These are phyloP conservation scores for Neotoxoptera formosana DNA, from an alignment of 1,140 invertebrate genomes.

Conservation along the genomic window DNA sequence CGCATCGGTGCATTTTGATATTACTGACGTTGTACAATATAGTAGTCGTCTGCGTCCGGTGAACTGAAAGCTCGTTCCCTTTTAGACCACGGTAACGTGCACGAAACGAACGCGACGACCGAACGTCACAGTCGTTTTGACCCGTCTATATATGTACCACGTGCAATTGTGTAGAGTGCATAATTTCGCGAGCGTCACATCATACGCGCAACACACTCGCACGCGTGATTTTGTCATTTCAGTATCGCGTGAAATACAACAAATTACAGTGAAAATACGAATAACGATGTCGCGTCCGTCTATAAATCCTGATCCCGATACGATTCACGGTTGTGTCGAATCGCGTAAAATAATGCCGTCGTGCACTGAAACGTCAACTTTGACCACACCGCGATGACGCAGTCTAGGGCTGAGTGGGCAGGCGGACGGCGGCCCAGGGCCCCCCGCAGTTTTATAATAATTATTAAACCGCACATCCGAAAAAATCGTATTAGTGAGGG, in stretches of 20 bases:
- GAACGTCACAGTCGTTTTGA: background rate
- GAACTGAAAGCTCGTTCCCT: background rate
- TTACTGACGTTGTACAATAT: background rate
- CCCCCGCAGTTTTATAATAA: background rate
- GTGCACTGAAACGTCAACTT: background rate
- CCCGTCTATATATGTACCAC: background rate
- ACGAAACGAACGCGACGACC: background rate
- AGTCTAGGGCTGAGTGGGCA: background rate
- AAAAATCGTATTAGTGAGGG: background rate
- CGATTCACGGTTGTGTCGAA: background rate
- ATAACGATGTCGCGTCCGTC: background rate
- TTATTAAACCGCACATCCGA: background rate
- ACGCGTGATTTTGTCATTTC: background rate
- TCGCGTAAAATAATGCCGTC: background rate
- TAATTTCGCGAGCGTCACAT: background rate
- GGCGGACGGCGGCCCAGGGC: background rate
- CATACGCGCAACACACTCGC: background rate
- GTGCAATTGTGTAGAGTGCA: background rate
- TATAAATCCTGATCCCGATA: background rate
- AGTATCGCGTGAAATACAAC: background rate
- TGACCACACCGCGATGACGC: too few species aligned
- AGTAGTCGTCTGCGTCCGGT: too few species aligned
- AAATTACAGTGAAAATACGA: background rate
- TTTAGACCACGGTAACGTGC: background rate
- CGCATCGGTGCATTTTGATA: background rate